A percentile compares a stretch with the other conserved stretches of the same genome.
These are phyloP conservation scores for Anthopleura sola DNA, from an alignment of 64 coral and sea anemone species.

Conservation along the genomic window DNA sequence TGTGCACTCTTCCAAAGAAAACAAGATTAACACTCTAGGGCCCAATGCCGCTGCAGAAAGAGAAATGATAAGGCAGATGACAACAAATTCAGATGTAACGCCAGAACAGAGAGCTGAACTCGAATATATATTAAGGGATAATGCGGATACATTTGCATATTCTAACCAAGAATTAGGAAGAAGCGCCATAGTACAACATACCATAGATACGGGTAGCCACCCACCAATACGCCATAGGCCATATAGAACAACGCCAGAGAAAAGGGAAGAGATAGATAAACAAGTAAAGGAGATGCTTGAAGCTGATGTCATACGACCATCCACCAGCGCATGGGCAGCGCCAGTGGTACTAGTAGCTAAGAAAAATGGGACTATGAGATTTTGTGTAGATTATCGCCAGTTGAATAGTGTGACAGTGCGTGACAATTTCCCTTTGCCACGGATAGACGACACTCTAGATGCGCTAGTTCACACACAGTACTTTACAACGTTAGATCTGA, in stretches of 20 bases:
- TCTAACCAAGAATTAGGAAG: conserved; percentile 6
- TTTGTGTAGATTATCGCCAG: conserved; percentile 18
- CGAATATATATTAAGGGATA: not conserved
- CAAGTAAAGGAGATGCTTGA: conserved; percentile 30
- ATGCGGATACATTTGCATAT: conserved; percentile 24
- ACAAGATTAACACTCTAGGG: not conserved
- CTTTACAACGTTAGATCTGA: conserved; percentile 17
- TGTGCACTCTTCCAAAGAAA: no score
- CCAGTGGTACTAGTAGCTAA: conserved; percentile 34
- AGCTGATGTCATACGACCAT: conserved; percentile 10
- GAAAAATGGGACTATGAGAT: not conserved
- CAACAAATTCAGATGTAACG: not conserved
- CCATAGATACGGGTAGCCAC: conserved; percentile 30
- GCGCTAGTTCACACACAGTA: not conserved
- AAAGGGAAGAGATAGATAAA: conserved; percentile 20
- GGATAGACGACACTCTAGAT: conserved; percentile 22
- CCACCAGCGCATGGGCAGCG: not conserved
- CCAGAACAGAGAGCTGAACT: not conserved
- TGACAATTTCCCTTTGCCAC: conserved; percentile 24
- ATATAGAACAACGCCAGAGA: conserved; percentile 17
- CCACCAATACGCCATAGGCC: conserved; percentile 5
- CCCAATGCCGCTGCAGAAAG: not conserved
- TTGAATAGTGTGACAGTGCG: not conserved
- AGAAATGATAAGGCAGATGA: not conserved
- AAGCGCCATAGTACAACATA: conserved; percentile 15